Base-by-base conservation (phyloP, 2,888 invertebrate genomes). In the Meandrusa payeni region DNA sequence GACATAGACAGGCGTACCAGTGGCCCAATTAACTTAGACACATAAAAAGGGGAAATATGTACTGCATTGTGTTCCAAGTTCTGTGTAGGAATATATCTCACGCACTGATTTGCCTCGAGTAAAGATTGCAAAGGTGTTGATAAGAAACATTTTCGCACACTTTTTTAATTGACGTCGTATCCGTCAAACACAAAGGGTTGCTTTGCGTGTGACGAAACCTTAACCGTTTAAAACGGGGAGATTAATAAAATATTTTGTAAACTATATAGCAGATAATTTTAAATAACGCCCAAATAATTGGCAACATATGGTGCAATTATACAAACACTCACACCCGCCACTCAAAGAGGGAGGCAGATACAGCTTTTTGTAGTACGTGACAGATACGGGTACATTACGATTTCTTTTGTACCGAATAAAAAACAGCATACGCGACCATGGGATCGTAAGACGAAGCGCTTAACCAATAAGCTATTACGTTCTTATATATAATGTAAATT, bases 161-260 rank as follows among this genome's bases (percentile, higher is more conserved):
- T 42, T 42, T 42, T 41, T 41, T 37, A 42, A 42, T 37, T 17
- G 36, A 37, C 36, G 29, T 9, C 33, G 41, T 41, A 36, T 36
- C 28, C 34, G 34, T 22, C 33, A 23, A 42, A 43, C 19, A 42
- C 42, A 43, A 43, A 43, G 37, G 42, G 31, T 42, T 26, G 23
- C 37, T 37, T 37, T 26, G 31, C 20, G 19, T 4, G 4, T 43
- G 42, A 19, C 42, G 37, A 37, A 37, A 43, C 34, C 20, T 9
- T 2, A 13, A 22, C 7, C 22, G 7, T 26, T 17, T 29, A 2
- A 28, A 9, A 27, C 28, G 7, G 10, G 15, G 13, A 24, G 23
- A 5, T 37, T 37, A 31, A 9, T 31, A 19, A 12, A 27, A 27
- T 23, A 37, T 43, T 43, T 43, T 24, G 31, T 22, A 37, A 42